phyloP scores from a whole-genome alignment of 2,113 vertebrate genomes.

The Struthidea cinerea region DNA sequence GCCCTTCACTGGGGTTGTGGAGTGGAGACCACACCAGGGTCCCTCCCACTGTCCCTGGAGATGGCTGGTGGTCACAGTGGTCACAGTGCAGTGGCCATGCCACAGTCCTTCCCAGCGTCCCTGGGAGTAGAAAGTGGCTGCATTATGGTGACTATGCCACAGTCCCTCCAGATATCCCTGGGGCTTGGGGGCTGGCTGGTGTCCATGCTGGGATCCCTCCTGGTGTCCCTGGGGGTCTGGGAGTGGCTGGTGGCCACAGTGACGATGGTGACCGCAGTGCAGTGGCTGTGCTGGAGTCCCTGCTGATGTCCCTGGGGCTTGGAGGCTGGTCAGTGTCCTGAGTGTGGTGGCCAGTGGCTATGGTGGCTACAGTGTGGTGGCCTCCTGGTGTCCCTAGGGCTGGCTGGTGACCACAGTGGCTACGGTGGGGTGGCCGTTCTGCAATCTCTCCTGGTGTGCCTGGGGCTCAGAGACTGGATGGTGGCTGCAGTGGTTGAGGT shows the following conservation, averaged over 20 bases:
- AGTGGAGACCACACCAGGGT: too few relatives aligned
- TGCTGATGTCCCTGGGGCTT: neutral
- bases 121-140: neutral
- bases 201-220: neutral
- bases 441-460: neutral
- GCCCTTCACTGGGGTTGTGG: neutral
- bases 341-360: neutral
- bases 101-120: too few relatives aligned
- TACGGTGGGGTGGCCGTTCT: neutral
- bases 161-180: neutral
- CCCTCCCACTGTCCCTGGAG: neutral
- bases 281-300: neutral
- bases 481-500: neutral
- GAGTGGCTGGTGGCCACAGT: neutral
- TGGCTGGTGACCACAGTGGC: too few relatives aligned
- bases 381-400: neutral
- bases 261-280: neutral
- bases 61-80: neutral
- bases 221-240: too few relatives aligned
- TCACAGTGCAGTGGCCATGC: neutral
- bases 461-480: neutral
- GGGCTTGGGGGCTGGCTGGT: neutral
- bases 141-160: neutral
- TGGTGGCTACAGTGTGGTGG: neutral
- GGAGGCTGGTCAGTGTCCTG: neutral